Evolutionary conservation across 37 sponge, comb jelly and placozoan genomes (phyloP), one percentile per base, ranked within the genome.

Genomic region (Petrosia ficiformis): DNA sequence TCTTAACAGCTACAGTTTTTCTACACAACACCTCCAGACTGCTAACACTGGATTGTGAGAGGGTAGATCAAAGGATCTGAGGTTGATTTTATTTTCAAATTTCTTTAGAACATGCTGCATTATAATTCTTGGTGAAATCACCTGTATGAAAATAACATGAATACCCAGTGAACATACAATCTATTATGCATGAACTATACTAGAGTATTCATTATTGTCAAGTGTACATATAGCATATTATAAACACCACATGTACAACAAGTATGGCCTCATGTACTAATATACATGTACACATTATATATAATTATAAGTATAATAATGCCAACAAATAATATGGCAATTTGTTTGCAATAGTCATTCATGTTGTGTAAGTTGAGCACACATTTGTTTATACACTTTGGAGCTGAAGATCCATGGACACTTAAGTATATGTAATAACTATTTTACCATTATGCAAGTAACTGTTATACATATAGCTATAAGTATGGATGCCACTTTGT

Each of bases 81-180:
- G 65, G 59, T 89, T 86, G 32, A 95, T 92, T 54, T 77, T 68
- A 63, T 83, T 82, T 44, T 88, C 96, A 77, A 89, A 91, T 2
- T 71, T 63, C 68, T 19, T 54, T 31, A 32, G 42, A 37, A 14
- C 30, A 8, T 36, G 74, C 80, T 57, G 93, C 93, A 77, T 84
- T 85, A 61, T 79, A 81, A 31, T 80, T 84, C 81, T 93, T 93
- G n/a, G 93, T 88, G 33, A 93, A 88, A 56, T 93, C 86, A 1
- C 56, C 75, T n/a, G 44, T 37, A 59, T 36, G 43, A 24, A 43
- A 11, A 40, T 11, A 29, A 29, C 11, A 11, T 25, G n/a, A 11
- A n/a, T 65, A 21, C 67, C 31, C 10, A 65, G 54, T 48, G 16
- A 48, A 19, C 10, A 48, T 48, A 48, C 54, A 48, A 19, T 19